Conservation (phyloP, 1,140 invertebrate species). For the Sarcophaga bullata region DNA sequence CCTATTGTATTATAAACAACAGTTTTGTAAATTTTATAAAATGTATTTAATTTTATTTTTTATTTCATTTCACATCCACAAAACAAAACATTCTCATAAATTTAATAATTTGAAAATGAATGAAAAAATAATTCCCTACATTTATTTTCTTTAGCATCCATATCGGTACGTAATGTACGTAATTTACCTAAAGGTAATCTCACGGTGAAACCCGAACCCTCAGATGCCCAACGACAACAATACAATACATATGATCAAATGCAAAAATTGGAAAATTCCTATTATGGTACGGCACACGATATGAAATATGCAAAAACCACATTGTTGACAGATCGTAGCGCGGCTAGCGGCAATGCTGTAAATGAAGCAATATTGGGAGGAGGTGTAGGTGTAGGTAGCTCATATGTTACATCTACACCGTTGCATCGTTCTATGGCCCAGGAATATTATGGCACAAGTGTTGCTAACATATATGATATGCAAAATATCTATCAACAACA, state of each 20-base stretch:
- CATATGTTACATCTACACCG: constrained; percentile 54
- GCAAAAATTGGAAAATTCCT: constrained; percentile 47
- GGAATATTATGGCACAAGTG: constrained; percentile 41
- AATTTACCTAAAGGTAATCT: constrained; percentile 63
- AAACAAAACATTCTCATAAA: neutral
- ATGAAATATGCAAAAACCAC: constrained; percentile 63
- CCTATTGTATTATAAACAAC: no score
- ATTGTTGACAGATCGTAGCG: constrained; percentile 55
- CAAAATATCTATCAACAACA: constrained; percentile 20
- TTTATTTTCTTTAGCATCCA: constrained; percentile 55
- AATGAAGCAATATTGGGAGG: constrained; percentile 45
- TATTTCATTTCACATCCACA: neutral
- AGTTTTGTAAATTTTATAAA: neutral
- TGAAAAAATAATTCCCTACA: neutral
- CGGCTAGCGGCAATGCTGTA: neutral
- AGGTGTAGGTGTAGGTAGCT: constrained; percentile 11
- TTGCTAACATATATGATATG: constrained; percentile 20
- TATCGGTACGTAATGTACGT: constrained; percentile 63
- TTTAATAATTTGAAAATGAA: neutral
- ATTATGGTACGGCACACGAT: constrained; percentile 58
- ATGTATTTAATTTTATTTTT: neutral
- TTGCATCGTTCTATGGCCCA: constrained; percentile 35
- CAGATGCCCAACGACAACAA: constrained; percentile 48
- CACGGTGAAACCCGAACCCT: constrained; percentile 63
- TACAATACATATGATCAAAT: constrained; percentile 51